Evolutionary conservation across 2,888 invertebrate species (phyloP).

Genomic region (Microplitis deprimator): DNA sequence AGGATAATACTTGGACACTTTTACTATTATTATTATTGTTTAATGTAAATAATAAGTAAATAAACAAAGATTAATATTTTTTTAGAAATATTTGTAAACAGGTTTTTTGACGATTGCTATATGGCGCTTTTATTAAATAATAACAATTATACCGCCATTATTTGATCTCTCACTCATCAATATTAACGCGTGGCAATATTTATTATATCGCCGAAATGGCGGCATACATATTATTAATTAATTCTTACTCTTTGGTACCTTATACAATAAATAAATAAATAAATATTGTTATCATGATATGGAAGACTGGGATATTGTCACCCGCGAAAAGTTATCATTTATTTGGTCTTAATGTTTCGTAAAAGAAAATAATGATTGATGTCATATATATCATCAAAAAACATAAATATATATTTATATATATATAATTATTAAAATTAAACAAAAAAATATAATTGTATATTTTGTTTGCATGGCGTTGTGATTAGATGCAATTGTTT

Average conservation of each 20-base stretch:
- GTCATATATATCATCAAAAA: slow-evolving; percentile 20
- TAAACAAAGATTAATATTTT: slow-evolving; percentile 5
- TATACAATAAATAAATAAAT: slow-evolving; percentile 15
- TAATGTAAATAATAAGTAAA: slow-evolving; percentile 6
- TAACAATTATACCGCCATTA: slow-evolving; percentile 40
- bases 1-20: slow-evolving; percentile 14
- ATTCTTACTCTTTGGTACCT: slow-evolving; percentile 33
- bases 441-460: slow-evolving; percentile 44
- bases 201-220: slow-evolving; percentile 39
- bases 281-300: slow-evolving; percentile 42
- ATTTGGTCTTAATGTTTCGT: not conserved
- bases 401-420: slow-evolving; percentile 27
- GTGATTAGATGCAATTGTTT: slow-evolving; percentile 60
- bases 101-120: slow-evolving; percentile 4
- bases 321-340: slow-evolving; percentile 38
- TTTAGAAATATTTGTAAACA: slow-evolving; percentile 5
- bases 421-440: slow-evolving; percentile 6
- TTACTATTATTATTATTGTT: not conserved
- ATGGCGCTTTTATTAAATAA: slow-evolving; percentile 3
- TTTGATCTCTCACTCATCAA: slow-evolving; percentile 50
- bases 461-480: slow-evolving; percentile 54
- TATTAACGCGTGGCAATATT: slow-evolving; percentile 35
- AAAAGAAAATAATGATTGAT: slow-evolving; percentile 32
- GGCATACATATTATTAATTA: slow-evolving; percentile 18
- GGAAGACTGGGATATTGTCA: slow-evolving; percentile 47